Evolutionary conservation across 2,113 vertebrate genomes (phyloP).

Genomic region (Odontophorus gujanensis): DNA sequence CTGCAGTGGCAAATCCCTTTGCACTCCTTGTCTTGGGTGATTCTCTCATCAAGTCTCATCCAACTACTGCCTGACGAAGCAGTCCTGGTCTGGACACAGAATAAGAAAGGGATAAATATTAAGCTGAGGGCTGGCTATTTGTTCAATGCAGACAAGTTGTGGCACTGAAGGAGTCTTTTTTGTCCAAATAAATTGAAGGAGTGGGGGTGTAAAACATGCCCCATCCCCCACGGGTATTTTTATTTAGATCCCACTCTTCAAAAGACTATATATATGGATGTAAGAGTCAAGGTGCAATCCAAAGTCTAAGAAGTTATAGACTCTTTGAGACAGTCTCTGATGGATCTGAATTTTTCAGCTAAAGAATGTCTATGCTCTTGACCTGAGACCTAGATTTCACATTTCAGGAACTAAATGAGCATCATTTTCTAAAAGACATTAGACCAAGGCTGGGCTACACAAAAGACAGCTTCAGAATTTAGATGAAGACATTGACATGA

Average conservation of each 20-base stretch:
- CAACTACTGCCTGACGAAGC: neutral
- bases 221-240: conserved; percentile 20
- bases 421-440: conserved; percentile 65
- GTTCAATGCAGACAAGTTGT: neutral
- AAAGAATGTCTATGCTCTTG: conserved; percentile 52
- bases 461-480: conserved; percentile 49
- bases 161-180: conserved; percentile 3
- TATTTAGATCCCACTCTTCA: conserved; percentile 40
- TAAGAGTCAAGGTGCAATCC: neutral
- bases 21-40: neutral
- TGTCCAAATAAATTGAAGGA: neutral
- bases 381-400: conserved; percentile 65
- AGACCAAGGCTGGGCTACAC: conserved; percentile 58
- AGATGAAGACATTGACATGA: conserved; percentile 61
- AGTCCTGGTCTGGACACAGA: neutral
- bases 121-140: neutral
- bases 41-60: neutral
- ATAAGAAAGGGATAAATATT: neutral
- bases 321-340: conserved; percentile 37
- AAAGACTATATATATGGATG: neutral
- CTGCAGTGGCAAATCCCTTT: neutral
- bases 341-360: conserved; percentile 63
- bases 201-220: neutral
- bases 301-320: conserved; percentile 27
- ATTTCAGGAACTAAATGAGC: conserved; percentile 66